phyloP scores from a whole-genome alignment of 2,888 invertebrate species.

The Tetheella fluctuosa region DNA sequence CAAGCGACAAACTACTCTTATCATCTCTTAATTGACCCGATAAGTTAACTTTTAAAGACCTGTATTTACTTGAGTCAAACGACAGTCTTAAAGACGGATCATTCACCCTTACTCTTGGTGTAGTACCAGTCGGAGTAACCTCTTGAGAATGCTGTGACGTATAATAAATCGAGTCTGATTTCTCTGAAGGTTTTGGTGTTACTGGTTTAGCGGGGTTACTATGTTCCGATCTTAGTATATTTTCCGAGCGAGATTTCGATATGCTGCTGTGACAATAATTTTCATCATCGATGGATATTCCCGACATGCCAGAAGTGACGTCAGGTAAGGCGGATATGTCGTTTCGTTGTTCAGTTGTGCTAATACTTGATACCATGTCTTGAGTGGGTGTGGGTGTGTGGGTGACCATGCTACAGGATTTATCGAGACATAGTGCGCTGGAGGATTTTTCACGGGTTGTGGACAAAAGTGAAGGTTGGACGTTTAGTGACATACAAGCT shows the following conservation, averaged over 20 bases:
- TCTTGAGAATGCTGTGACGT: slow-evolving; percentile 80
- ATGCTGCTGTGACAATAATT: slow-evolving; percentile 76
- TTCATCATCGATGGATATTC: slow-evolving; percentile 79
- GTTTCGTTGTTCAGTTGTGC: slow-evolving; percentile 78
- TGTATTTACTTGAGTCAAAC: slow-evolving; percentile 75
- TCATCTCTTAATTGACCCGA: slow-evolving; percentile 64
- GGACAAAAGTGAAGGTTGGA: slow-evolving; percentile 72
- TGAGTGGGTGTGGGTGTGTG: slow-evolving; percentile 81
- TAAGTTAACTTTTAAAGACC: slow-evolving; percentile 61
- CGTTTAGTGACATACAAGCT: slow-evolving; percentile 75
- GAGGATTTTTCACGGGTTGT: slow-evolving; percentile 76
- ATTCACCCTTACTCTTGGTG: slow-evolving; percentile 63
- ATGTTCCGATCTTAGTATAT: slow-evolving; percentile 76
- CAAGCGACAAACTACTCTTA: slow-evolving; percentile 73
- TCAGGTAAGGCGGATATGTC: slow-evolving; percentile 76
- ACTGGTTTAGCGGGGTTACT: slow-evolving; percentile 57
- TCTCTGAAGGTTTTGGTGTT: slow-evolving; percentile 59
- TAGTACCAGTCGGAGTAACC: slow-evolving; percentile 71
- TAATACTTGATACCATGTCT: slow-evolving; percentile 81
- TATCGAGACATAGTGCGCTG: slow-evolving; percentile 78
- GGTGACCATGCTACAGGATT: slow-evolving; percentile 75
- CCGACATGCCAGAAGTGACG: slow-evolving; percentile 78
- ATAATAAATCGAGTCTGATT: slow-evolving; percentile 78
- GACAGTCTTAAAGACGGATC: slow-evolving; percentile 73
- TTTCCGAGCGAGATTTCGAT: slow-evolving; percentile 79